Evolutionary conservation across 2,113 vertebrate species (phyloP), one percentile per base, ranked within the genome.

Genomic region (Mastomys coucha): DNA sequence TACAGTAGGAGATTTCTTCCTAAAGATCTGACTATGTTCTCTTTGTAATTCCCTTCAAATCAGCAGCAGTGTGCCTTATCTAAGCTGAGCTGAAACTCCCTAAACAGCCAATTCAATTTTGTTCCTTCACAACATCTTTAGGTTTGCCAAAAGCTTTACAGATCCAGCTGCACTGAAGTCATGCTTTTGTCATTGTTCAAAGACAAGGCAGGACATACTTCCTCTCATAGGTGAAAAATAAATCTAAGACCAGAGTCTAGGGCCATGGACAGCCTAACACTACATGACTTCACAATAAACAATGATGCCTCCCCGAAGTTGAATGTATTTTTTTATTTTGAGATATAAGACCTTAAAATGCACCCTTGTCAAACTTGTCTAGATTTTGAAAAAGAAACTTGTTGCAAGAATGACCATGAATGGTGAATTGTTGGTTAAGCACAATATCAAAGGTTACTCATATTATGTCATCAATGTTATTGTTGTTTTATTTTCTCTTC

Each of bases 91-190:
- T 69, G 91, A 94, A 95, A 93, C 67, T 87, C 86, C 14, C 39
- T 96, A 72, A 96, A 92, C 5, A 80, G 82, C 85, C 26, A 96
- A 89, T 95, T 93, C 72, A 89, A n/a, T 84, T 92, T 96, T 95
- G 81, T 65, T 96, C 42, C 92, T 92, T 36, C 58, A 95, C 22
- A 77, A 76, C 42, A 90, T 78, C 13, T 82, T 86, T 63, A 84
- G 76, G 11, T 36, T 84, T 95, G 67, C 92, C 76, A 89, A 91
- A 82, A 84, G 76, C 75, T 90, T 93, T 89, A 42, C 20, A 90
- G 85, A n/a, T 80, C 39, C 82, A 51, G 84, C 1, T 53, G 87
- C 39, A 42, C 39, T 67, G n/a, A 56, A 63, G 67, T 84, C 60
- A 92, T 91, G 42, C 72, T 78, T 92, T 63, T 93, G 94, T 96